These are phyloP conservation scores for Apodemia mormo DNA, from an alignment of 2,888 invertebrate species.

Conservation along the genomic window DNA sequence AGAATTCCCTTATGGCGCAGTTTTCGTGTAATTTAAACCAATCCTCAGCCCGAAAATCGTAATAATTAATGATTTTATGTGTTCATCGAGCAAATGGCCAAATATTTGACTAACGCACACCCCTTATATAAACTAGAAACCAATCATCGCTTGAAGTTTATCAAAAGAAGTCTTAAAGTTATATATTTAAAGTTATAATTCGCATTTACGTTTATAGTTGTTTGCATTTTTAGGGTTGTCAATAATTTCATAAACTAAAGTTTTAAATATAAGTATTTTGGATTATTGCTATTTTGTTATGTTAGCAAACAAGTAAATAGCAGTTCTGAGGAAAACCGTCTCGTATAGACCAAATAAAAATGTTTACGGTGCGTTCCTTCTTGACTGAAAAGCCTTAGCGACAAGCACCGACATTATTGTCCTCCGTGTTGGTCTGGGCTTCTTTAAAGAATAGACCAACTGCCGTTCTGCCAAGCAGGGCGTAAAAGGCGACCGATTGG, in stretches of 20 bases:
- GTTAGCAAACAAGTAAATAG: too few relatives aligned
- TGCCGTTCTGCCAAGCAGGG: too few relatives aligned
- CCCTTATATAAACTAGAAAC: conserved; percentile 45
- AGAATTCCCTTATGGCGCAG: background rate
- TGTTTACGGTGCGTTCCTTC: too few relatives aligned
- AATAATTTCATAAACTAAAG: background rate
- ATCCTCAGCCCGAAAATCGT: conserved; percentile 9
- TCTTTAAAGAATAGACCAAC: too few relatives aligned
- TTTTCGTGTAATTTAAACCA: background rate
- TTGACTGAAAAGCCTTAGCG: too few relatives aligned
- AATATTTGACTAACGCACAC: conserved; percentile 57
- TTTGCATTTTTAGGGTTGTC: background rate
- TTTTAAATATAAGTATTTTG: background rate
- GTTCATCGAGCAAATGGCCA: conserved; percentile 61
- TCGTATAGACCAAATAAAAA: too few relatives aligned
- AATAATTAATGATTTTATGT: background rate
- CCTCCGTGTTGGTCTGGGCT: too few relatives aligned
- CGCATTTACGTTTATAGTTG: background rate
- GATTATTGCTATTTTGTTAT: too few relatives aligned
- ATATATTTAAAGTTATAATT: background rate
- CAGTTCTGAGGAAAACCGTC: too few relatives aligned
- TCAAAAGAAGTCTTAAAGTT: background rate
- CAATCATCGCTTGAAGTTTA: conserved; percentile 31
- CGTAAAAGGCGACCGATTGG: too few relatives aligned
- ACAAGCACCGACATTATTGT: too few relatives aligned